phyloP scores from a whole-genome alignment of 1,140 invertebrate genomes.

The Drosophila melanogaster region Release_6_plus_ISO1_MT NC_004354.4:17026001-17026500 shows the following conservation, averaged over 20 bases:
- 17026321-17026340: slow-evolving; percentile 54
- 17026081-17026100: not conserved
- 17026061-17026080: not conserved
- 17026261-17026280: slow-evolving; percentile 18
- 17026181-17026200: slow-evolving; percentile 43
- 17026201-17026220: not conserved
- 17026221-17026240: slow-evolving; percentile 3
- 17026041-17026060: too few relatives aligned
- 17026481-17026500: slow-evolving; percentile 45
- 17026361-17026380: not conserved
- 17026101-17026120: not conserved
- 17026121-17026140: not conserved
- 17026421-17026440: slow-evolving; percentile 27
- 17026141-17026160: slow-evolving; percentile 6
- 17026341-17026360: slow-evolving; percentile 47
- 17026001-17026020: too few relatives aligned
- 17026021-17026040: too few relatives aligned
- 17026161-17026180: slow-evolving; percentile 39
- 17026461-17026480: slow-evolving; percentile 44
- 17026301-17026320: slow-evolving; percentile 49
- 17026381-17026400: not conserved
- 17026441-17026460: slow-evolving; percentile 43
- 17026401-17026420: not conserved
- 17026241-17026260: not conserved
- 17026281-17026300: slow-evolving; percentile 52